Conservation (phyloP, 2,797 vertebrate species). For the Chelon auratus region DNA sequence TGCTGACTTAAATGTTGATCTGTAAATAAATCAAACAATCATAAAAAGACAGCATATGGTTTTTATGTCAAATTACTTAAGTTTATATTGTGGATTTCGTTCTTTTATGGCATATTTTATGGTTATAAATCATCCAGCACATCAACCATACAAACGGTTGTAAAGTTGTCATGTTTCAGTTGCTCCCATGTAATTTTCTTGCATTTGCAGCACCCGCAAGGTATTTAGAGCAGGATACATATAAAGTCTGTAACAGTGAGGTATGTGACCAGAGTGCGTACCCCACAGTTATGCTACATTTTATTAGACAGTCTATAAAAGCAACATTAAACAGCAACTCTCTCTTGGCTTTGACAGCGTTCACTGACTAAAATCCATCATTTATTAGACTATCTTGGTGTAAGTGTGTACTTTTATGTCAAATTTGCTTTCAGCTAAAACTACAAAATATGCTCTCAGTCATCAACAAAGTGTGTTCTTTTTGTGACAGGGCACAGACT, state of each 20-base stretch:
- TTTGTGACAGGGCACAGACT: slow-evolving; percentile 20
- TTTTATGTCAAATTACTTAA: too few species aligned
- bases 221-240: slow-evolving; percentile 1
- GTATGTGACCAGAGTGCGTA: neutral
- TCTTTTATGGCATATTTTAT: too few species aligned
- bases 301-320: neutral
- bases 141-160: neutral
- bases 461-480: neutral
- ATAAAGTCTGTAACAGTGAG: neutral
- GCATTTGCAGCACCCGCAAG: neutral
- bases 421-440: too few species aligned
- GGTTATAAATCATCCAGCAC: neutral
- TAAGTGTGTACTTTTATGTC: too few species aligned
- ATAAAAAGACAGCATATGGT: too few species aligned
- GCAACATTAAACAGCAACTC: rapidly evolving
- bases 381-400: too few species aligned
- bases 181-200: neutral
- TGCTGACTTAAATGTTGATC: too few species aligned
- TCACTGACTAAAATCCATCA: neutral
- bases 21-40: too few species aligned
- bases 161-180: slow-evolving; percentile 8
- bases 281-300: neutral
- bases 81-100: too few species aligned
- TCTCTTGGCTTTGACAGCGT: neutral
- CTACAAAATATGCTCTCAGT: too few species aligned